phyloP scores from a whole-genome alignment of 2,113 vertebrate genomes.

The Lutjanus erythropterus region DNA sequence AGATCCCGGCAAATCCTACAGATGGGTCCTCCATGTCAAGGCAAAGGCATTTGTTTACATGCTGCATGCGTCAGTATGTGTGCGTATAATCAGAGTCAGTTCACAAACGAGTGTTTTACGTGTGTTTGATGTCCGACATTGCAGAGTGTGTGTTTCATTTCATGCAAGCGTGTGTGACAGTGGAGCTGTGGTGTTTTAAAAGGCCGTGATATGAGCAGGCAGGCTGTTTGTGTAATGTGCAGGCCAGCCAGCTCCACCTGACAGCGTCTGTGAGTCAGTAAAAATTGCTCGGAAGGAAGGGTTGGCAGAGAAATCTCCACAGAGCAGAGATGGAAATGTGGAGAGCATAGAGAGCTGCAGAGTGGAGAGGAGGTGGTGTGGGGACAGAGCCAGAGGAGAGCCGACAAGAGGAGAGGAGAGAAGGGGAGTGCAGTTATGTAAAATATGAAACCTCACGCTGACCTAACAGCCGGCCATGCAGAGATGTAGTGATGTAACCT shows the following conservation, averaged over 20 bases:
- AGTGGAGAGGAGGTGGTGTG: conserved; percentile 29
- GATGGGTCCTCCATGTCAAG: conserved; percentile 48
- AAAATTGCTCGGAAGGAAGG: conserved; percentile 30
- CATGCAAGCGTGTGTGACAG: conserved; percentile 28
- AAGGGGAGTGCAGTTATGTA: conserved; percentile 69
- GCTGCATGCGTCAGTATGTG: conserved; percentile 24
- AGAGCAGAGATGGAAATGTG: conserved; percentile 36
- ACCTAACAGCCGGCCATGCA: conserved; percentile 62
- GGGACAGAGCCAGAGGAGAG: conserved; percentile 40
- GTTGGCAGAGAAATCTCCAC: conserved; percentile 43
- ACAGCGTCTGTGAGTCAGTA: conserved; percentile 54
- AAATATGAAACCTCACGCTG: conserved; percentile 64
- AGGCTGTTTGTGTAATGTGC: conserved; percentile 50
- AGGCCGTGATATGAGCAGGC: conserved; percentile 30
- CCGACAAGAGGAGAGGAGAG: conserved; percentile 18
- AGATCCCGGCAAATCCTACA: conserved; percentile 51
- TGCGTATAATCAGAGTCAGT: not conserved
- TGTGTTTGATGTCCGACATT: conserved; percentile 7
- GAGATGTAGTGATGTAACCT: conserved; percentile 74
- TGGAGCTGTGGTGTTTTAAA: conserved; percentile 6
- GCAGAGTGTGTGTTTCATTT: conserved; percentile 26
- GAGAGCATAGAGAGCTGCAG: conserved; percentile 20
- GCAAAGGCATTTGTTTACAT: conserved; percentile 48
- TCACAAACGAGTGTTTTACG: conserved; percentile 4
- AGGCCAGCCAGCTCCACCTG: conserved; percentile 52